A percentile compares a stretch with the other conserved stretches of the same genome.
These are phyloP conservation scores for Colistium nudipinnis DNA, from an alignment of 2,113 vertebrate species.

Conservation along the genomic window DNA sequence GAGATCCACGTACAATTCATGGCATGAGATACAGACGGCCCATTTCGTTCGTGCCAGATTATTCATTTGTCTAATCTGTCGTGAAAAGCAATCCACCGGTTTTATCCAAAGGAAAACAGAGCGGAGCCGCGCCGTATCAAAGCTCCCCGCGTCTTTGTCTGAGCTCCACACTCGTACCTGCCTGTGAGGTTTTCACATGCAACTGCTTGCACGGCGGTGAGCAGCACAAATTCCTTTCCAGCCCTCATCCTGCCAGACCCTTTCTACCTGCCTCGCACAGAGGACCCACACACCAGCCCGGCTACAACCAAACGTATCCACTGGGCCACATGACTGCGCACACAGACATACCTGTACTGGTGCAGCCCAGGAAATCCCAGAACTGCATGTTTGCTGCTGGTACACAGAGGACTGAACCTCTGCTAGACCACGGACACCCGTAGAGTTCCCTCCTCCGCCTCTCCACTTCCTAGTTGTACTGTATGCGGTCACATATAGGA, in stretches of 20 bases:
- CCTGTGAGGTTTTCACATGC: constrained; percentile 73
- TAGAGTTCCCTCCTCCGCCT: constrained; percentile 41
- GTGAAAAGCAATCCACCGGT: constrained; percentile 2
- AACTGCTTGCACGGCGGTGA: constrained; percentile 75
- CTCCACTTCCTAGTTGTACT: constrained; percentile 74
- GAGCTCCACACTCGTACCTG: constrained; percentile 58
- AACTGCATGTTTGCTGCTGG: constrained; percentile 72
- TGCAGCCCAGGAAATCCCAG: constrained; percentile 77
- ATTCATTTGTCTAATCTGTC: constrained; percentile 17
- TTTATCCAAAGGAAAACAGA: constrained; percentile 50
- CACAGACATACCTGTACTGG: constrained; percentile 71
- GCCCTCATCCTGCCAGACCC: constrained; percentile 62
- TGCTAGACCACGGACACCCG: constrained; percentile 15
- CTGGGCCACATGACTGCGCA: constrained; percentile 18
- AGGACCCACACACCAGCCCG: constrained; percentile 39
- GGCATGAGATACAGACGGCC: constrained; percentile 13
- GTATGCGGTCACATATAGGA: constrained; percentile 70
- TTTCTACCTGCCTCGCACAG: constrained; percentile 51
- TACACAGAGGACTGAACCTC: constrained; percentile 48
- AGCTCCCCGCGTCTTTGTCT: constrained; percentile 47
- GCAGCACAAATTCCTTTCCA: constrained; percentile 75
- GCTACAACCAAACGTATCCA: constrained; percentile 9
- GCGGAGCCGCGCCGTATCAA: constrained; percentile 28
- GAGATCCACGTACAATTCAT: constrained; percentile 2
- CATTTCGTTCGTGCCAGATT: constrained; percentile 12